Base-by-base conservation (phyloP, 2,888 invertebrate species). In the Lasioglossum oenotherae region DNA sequence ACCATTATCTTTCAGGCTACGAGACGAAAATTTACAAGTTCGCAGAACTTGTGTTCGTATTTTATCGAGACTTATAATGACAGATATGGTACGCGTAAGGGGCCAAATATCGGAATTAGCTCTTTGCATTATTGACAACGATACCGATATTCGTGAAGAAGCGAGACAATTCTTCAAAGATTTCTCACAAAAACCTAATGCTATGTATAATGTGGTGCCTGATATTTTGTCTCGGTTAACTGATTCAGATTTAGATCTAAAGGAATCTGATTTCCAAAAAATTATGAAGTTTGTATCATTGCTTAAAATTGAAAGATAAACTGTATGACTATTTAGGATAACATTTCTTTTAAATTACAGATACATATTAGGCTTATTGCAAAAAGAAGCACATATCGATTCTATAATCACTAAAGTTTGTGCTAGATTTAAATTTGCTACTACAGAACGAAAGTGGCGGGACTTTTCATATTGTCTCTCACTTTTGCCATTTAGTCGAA, bases 71-170 rank as follows among this genome's bases (percentile, higher is more conserved):
- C 96, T 99, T 3, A 98, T 99, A 79, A 96, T 99, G 53, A 98
- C 98, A 93, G 99, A 99, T 96, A 99, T 99, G 98, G 97, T 99
- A 31, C 97, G 99, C 86, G 98, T 98, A 2, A 98, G 98, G 94
- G 98, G 98, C 0, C 98, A 98, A 94, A 98, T 98, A 88, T 97
- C 98, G 60, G 97, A 97, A 93, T 96, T 98, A 93, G 98, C 99
- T 0, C 96, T 97, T 73, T 98, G 98, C 94, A 97, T 99, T 90
- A 97, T 98, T 0, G 98, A 97, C 92, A 94, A 96, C 0, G 96
- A 97, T 81, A 95, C 96, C 8, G 95, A 96, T 85, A 95, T 97
- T 79, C 96, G 96, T 49, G 96, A 96, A 78, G 97, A 98, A 93
- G 97, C 98, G 0, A 97, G 97, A 89, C 96, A 97, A 76, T 98